A percentile compares a stretch with the other conserved stretches of the same genome.
Evolutionary conservation across 2,113 vertebrate species (phyloP).

Genomic region (Gymnarchus niloticus): DNA sequence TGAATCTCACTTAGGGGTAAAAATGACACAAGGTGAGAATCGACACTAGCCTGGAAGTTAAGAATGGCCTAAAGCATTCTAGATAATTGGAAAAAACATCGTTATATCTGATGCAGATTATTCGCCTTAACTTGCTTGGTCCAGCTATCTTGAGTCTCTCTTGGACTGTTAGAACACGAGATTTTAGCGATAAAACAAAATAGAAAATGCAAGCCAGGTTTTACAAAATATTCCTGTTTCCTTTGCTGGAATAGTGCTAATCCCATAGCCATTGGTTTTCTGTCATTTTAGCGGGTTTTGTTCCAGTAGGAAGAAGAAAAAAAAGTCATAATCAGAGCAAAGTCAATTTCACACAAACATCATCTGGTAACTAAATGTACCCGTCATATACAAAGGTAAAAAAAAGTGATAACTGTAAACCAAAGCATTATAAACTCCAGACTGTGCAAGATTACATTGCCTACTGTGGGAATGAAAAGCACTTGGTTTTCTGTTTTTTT

Average conservation of each 20-base stretch:
- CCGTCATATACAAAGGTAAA: neutral
- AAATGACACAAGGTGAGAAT: neutral
- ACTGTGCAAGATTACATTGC: conserved; percentile 37
- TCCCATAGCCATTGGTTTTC: neutral
- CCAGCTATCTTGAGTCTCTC: neutral
- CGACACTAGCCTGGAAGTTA: neutral
- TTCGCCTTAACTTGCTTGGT: neutral
- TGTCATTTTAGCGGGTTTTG: neutral
- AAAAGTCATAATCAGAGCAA: conserved; percentile 13
- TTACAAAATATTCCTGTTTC: neutral
- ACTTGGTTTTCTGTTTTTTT: conserved; percentile 43
- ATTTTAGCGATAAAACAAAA: neutral
- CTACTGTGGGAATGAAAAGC: conserved; percentile 46
- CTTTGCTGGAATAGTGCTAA: neutral
- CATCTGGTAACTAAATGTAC: conserved; percentile 6
- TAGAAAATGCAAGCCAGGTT: neutral
- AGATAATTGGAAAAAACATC: neutral
- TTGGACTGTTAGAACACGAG: neutral
- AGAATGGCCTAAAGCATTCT: neutral
- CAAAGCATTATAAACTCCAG: conserved; percentile 22
- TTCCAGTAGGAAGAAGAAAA: neutral
- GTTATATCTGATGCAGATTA: neutral
- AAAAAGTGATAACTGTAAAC: conserved; percentile 17
- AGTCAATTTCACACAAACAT: conserved; percentile 21
- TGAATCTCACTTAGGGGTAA: neutral